Evolutionary conservation across 2,888 invertebrate genomes (phyloP).

Genomic region (Cryptocephalus primarius): DNA sequence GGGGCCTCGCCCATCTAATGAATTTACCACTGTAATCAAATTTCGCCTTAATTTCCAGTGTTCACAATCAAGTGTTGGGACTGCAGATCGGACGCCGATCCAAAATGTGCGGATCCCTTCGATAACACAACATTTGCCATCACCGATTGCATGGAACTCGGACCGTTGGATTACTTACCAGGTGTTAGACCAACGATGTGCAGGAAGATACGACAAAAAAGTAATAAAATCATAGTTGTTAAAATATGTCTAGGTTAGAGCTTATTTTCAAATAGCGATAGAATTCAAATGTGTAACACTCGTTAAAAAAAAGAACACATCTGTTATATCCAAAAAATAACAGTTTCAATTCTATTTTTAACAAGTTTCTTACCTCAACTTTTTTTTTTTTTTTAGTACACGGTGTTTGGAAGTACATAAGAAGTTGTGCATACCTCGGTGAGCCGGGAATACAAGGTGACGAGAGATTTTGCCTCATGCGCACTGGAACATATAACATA

Average conservation of each 20-base stretch:
- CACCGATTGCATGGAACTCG: slow-evolving; percentile 46
- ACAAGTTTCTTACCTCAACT: no score
- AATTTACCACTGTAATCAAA: neutral
- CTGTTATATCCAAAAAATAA: no score
- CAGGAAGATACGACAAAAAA: slow-evolving; percentile 84
- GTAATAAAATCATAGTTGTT: slow-evolving; percentile 33
- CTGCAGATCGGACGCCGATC: slow-evolving; percentile 79
- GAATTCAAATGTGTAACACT: no score
- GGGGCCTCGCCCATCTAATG: slow-evolving; percentile 2
- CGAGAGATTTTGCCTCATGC: slow-evolving; percentile 81
- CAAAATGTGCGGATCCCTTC: slow-evolving; percentile 86
- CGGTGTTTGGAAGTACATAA: slow-evolving; percentile 80
- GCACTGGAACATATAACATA: slow-evolving; percentile 85
- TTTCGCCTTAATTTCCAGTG: slow-evolving; percentile 36
- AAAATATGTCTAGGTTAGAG: neutral
- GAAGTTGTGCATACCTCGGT: slow-evolving; percentile 82
- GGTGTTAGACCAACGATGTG: slow-evolving; percentile 67
- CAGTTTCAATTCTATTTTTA: no score
- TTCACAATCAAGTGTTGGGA: slow-evolving; percentile 79
- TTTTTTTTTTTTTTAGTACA: slow-evolving; percentile 46
- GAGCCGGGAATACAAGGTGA: slow-evolving; percentile 84
- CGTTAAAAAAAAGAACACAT: no score
- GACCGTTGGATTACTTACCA: slow-evolving; percentile 50
- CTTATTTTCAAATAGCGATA: no score
- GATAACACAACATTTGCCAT: slow-evolving; percentile 82